These are phyloP conservation scores for Malthinus seriepunctatus DNA, from an alignment of 2,888 invertebrate species.

Conservation along the genomic window DNA sequence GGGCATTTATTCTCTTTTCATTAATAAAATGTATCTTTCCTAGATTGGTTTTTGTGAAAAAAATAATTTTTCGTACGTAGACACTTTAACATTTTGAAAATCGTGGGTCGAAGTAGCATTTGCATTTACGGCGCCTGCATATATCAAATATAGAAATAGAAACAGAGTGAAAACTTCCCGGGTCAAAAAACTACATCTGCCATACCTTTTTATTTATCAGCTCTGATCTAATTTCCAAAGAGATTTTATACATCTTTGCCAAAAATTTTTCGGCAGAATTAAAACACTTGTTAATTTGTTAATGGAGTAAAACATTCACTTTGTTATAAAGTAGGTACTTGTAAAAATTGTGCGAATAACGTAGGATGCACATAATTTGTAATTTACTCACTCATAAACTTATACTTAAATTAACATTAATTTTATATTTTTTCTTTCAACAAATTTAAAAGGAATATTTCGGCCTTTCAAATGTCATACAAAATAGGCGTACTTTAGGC, in stretches of 20 bases:
- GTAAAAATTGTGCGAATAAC: not conserved
- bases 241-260: slow-evolving; percentile 24
- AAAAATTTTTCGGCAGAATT: slow-evolving; percentile 28
- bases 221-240: slow-evolving; percentile 24
- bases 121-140: slow-evolving; percentile 32
- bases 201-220: slow-evolving; percentile 21
- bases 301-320: slow-evolving; percentile 3
- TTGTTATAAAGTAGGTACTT: too few relatives aligned
- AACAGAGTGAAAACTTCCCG: slow-evolving; percentile 31
- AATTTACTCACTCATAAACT: too few relatives aligned
- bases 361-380: slow-evolving; percentile 16
- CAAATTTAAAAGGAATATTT: too few relatives aligned
- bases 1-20: too few relatives aligned
- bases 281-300: slow-evolving; percentile 28
- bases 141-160: slow-evolving; percentile 30
- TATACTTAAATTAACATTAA: too few relatives aligned
- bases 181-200: slow-evolving; percentile 29
- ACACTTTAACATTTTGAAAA: slow-evolving; percentile 1
- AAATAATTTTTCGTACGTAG: too few relatives aligned
- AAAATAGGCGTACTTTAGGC: too few relatives aligned
- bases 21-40: too few relatives aligned
- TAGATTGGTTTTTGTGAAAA: too few relatives aligned
- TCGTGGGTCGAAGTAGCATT: slow-evolving; percentile 27
- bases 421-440: too few relatives aligned
- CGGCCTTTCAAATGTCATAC: too few relatives aligned